phyloP scores from a whole-genome alignment of 2,113 vertebrate genomes.

The Corythornis madagascariensis region DNA sequence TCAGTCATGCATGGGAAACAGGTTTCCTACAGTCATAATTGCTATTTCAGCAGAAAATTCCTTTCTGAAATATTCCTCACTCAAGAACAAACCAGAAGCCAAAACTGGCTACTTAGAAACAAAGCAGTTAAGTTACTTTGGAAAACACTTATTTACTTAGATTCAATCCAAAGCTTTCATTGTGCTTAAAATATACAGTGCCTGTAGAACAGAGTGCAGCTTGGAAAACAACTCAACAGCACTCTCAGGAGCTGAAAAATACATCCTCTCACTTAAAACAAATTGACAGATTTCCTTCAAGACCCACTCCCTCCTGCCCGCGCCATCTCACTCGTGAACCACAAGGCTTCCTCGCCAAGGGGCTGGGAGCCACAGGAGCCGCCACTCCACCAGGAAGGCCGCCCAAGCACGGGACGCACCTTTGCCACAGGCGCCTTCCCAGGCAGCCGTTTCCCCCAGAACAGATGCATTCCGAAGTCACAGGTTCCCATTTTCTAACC shows the following conservation, averaged over 20 bases:
- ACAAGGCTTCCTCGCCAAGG: background rate
- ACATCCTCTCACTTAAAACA: conserved; percentile 27
- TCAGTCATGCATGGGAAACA: conserved; percentile 54
- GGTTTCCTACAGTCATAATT: conserved; percentile 35
- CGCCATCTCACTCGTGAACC: conserved; percentile 44
- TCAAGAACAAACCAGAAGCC: background rate
- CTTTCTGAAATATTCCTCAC: conserved; percentile 11
- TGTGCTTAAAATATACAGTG: conserved; percentile 51
- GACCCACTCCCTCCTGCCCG: conserved; percentile 11
- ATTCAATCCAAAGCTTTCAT: conserved; percentile 20
- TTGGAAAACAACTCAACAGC: conserved; percentile 63
- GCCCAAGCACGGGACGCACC: background rate
- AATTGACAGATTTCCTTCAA: conserved; percentile 69
- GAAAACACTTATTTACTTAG: conserved; percentile 45
- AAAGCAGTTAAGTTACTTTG: conserved; percentile 11
- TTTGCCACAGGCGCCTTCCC: background rate
- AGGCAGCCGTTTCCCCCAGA: background rate
- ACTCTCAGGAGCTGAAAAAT: conserved; percentile 59
- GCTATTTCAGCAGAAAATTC: conserved; percentile 58
- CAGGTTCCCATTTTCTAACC: background rate
- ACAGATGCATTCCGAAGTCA: background rate
- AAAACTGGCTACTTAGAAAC: conserved; percentile 1
- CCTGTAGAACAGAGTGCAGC: conserved; percentile 43
- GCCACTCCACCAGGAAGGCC: background rate
- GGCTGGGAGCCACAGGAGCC: background rate